Percentiles rank a stretch among this genome's conserved stretches.
Evolutionary conservation across 2,113 vertebrate genomes (phyloP).

Genomic region (Cryptomyrus ogoouensis): DNA sequence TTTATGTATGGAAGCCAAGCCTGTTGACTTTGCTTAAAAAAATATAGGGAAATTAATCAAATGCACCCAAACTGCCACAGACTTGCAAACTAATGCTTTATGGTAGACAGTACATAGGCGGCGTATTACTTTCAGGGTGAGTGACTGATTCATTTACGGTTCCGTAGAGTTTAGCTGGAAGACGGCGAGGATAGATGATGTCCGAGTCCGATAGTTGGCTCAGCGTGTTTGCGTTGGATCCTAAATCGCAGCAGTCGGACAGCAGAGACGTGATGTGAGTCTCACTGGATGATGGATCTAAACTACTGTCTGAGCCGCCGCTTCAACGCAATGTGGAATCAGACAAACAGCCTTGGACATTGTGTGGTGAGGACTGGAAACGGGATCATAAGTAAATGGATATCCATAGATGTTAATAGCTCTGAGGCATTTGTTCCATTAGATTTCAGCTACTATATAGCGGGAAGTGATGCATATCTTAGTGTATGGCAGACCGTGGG

Average conservation of each 20-base stretch:
- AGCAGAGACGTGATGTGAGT: background rate
- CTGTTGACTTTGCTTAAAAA: background rate
- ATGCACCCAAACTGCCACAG: background rate
- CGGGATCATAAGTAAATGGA: background rate
- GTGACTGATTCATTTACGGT: background rate
- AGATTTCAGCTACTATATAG: background rate
- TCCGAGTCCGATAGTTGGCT: background rate
- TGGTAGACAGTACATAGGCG: slow-evolving; percentile 14
- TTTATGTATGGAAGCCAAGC: background rate
- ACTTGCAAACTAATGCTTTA: background rate
- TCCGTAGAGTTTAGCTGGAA: slow-evolving; percentile 16
- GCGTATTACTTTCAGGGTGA: slow-evolving; percentile 4
- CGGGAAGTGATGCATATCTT: background rate
- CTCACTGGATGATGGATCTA: background rate
- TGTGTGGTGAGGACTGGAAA: background rate
- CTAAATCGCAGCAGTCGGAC: background rate
- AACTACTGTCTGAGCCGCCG: background rate
- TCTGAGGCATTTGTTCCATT: background rate
- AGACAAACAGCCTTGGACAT: background rate
- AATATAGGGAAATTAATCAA: background rate
- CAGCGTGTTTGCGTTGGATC: background rate
- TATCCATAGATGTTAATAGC: background rate
- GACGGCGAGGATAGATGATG: slow-evolving; percentile 1
- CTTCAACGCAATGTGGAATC: background rate
- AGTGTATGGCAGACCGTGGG: background rate